These are phyloP conservation scores for Diachrysia chrysitis DNA, from an alignment of 2,888 invertebrate species.

Conservation along the genomic window DNA sequence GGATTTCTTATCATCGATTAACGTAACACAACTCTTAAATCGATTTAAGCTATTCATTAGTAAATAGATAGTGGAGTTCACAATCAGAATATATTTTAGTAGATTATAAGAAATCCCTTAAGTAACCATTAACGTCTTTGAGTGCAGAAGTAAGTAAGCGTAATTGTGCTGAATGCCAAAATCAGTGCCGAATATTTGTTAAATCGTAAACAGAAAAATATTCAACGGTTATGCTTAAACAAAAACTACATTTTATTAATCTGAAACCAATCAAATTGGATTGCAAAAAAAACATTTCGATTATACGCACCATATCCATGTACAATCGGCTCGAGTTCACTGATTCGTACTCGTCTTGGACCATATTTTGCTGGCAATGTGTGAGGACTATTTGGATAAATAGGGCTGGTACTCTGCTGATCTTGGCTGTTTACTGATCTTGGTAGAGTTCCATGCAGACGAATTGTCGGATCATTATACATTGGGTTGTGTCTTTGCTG, in stretches of 20 bases:
- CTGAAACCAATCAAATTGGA: neutral
- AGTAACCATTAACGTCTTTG: too few species aligned
- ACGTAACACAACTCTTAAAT: too few species aligned
- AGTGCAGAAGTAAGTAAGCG: too few species aligned
- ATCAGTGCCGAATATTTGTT: neutral
- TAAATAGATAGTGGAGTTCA: too few species aligned
- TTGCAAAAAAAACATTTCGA: conserved; percentile 13
- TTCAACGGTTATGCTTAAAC: neutral
- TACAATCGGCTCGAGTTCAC: conserved; percentile 79
- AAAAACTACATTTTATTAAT: too few species aligned
- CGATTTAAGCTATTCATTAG: neutral
- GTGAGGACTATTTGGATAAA: conserved; percentile 71
- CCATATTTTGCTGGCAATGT: conserved; percentile 78
- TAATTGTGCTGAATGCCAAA: too few species aligned
- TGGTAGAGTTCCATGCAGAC: conserved; percentile 76
- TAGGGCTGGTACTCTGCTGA: conserved; percentile 60
- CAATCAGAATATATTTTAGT: too few species aligned
- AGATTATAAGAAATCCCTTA: too few species aligned
- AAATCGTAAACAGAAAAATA: neutral
- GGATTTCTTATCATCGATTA: too few species aligned
- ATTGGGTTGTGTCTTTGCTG: conserved; percentile 60
- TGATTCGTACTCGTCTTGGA: conserved; percentile 83
- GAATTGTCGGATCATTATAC: conserved; percentile 67
- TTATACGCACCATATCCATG: conserved; percentile 84
- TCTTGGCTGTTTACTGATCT: conserved; percentile 66